Evolutionary conservation across 2,888 invertebrate species (phyloP), one percentile per base, ranked within the genome.

Genomic region (Formica aserva): DNA sequence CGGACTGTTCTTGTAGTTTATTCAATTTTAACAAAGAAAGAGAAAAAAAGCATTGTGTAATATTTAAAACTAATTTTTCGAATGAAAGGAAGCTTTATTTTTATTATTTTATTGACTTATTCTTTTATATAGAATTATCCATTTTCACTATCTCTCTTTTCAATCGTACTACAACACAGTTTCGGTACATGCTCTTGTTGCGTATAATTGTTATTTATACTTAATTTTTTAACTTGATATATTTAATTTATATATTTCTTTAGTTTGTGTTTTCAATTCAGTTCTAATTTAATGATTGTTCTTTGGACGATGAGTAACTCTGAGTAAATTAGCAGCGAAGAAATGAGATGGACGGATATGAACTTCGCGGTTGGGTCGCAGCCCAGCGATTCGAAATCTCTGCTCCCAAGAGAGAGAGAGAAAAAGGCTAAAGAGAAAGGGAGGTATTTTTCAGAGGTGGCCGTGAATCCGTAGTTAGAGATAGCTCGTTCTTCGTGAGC

Each of bases 371-470:
- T 65, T 66, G 69, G 84, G 77, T 88, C 81, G 77, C 62, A 83
- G 84, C 67, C 41, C 69, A 82, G 75, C 84, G 71, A 86, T 86
- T 87, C 75, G 48, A 88, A 88, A 76, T 86, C 71, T 55, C 72
- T 62, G 78, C 67, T 72, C 80, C 71, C 55, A 60, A 74, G 80
- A 48, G 69, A 15, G 63, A 63, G 38, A 2, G 60, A 22, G 26
- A 72, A 55, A n/a, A 65, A 13, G 67, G 22, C 2, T n/a, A 29
- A 35, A 13, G 52, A 9, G 11, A 69, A 62, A 35, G 32, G 3
- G n/a, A 9, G 41, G 35, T 35, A 67, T 22, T 22, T 85, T 26
- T 57, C 55, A 74, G 65, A 69, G 66, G 82, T 72, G 77, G 84
- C 81, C 76, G 80, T 67, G 76, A 52, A 41, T 63, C 66, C 69